Base-by-base conservation (phyloP, 1,140 invertebrate species). In the Drosophila truncata region DNA sequence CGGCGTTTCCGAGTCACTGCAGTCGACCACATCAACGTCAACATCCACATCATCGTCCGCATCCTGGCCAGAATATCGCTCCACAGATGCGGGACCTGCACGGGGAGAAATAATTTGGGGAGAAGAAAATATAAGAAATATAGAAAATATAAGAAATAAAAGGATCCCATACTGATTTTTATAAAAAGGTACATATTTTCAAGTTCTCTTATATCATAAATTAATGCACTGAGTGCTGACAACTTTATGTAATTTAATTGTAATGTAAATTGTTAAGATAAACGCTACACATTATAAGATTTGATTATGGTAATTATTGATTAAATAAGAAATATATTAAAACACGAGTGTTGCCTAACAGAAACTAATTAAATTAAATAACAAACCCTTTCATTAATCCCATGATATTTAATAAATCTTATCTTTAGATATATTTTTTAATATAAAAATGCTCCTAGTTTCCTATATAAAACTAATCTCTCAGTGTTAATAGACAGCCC, bases 11-110 rank as follows among this genome's bases (percentile, higher is more conserved):
- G 87, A 80, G 74, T 93, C 92, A 64, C 94, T 94, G 75, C 94
- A 94, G 84, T 94, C 94, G 61, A 94, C 94, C 13, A 95, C 94
- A 86, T 94, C 94, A 44, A 94, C 92, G 73, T 92, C 91, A 61
- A 88, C 93, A 87, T 94, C 94, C 39, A 88, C 93, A 87, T 94
- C 94, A 42, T 93, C 92, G 66, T 92, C 91, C 70, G 54, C 82
- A 77, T 91, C 90, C 69, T 92, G 86, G 47, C 75, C 74, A 13
- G 85, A 91, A 54, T 87, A 92, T 18, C 80, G 91, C 54, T 92
- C 91, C 46, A 93, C 85, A 29, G 92, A 93, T 52, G 92, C 44
- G 14, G 92, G 92, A 66, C 92, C 92, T 93, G 50, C 33, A 73
- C 23, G 27, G 1, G 0, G 9, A 42, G 16, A 54, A 44, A 44